A percentile compares a stretch with the other conserved stretches of the same genome.
Conservation (phyloP, 2,113 vertebrate species). For the Psettodes erumei region DNA sequence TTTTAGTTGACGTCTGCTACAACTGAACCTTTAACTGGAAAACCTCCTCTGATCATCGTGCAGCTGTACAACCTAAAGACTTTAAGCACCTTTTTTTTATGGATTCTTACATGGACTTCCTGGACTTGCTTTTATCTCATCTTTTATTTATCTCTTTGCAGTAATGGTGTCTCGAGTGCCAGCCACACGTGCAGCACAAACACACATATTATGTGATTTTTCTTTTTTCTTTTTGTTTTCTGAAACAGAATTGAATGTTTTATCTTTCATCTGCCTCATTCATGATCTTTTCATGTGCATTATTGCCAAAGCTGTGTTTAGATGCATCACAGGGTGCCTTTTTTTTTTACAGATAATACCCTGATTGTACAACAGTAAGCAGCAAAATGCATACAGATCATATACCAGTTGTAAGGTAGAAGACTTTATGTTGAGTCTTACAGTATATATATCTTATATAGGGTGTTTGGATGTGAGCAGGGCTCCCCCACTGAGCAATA, state of each 20-base stretch:
- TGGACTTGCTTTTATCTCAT: slow-evolving; percentile 50
- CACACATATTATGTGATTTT: slow-evolving; percentile 4
- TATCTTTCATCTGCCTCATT: slow-evolving; percentile 63
- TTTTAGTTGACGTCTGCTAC: slow-evolving; percentile 19
- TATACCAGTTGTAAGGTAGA: slow-evolving; percentile 36
- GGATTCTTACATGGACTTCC: slow-evolving; percentile 64
- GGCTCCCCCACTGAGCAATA: slow-evolving; percentile 78
- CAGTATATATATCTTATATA: slow-evolving; percentile 23
- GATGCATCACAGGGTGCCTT: slow-evolving; percentile 18
- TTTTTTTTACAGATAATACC: not conserved
- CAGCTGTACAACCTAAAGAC: slow-evolving; percentile 66
- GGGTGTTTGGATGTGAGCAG: slow-evolving; percentile 74
- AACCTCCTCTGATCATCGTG: slow-evolving; percentile 67
- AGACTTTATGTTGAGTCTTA: slow-evolving; percentile 32
- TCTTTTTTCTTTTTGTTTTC: slow-evolving; percentile 25
- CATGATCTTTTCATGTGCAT: slow-evolving; percentile 30
- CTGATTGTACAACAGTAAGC: slow-evolving; percentile 32
- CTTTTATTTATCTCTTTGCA: slow-evolving; percentile 53
- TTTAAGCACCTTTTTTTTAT: slow-evolving; percentile 73
- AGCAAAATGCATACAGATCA: slow-evolving; percentile 27
- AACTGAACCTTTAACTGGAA: slow-evolving; percentile 64
- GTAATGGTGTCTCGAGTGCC: slow-evolving; percentile 39
- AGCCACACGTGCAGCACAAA: slow-evolving; percentile 50
- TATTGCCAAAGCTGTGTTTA: slow-evolving; percentile 29
- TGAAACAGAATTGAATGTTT: slow-evolving; percentile 66